Evolutionary conservation across 1,140 invertebrate genomes (phyloP).

Genomic region (Zophobas morio): DNA sequence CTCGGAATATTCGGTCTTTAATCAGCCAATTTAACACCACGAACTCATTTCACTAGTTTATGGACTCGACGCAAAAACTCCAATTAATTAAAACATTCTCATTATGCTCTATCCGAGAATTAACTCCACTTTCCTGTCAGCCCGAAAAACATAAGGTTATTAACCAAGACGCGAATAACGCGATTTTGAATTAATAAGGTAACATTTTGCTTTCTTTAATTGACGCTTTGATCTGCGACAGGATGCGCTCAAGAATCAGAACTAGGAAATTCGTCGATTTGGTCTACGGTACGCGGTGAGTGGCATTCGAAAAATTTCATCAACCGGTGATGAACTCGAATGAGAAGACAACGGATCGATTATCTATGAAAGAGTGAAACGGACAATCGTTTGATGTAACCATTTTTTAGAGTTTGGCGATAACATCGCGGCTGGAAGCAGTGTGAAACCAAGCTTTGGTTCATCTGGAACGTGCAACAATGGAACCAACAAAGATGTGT

Average conservation of each 20-base stretch:
- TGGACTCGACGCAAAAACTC: constrained; percentile 10
- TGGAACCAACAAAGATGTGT: constrained; percentile 17
- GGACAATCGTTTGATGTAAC: constrained; percentile 12
- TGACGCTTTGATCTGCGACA: constrained; percentile 18
- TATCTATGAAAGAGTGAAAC: constrained; percentile 6
- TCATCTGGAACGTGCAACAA: constrained; percentile 15
- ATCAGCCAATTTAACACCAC: constrained; percentile 22
- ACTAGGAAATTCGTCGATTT: constrained; percentile 1
- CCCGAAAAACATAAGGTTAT: constrained; percentile 13
- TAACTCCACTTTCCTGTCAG: not conserved
- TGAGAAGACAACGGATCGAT: constrained; percentile 29
- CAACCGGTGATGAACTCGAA: constrained; percentile 24
- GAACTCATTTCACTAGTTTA: constrained; percentile 27
- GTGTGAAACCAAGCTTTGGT: constrained; percentile 8
- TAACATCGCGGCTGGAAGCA: constrained; percentile 12
- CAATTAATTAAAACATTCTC: constrained; percentile 37
- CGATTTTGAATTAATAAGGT: constrained; percentile 24
- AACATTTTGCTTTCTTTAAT: constrained; percentile 37
- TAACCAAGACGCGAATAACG: constrained; percentile 17
- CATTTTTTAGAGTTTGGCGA: constrained; percentile 14
- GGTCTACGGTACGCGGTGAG: constrained; percentile 14
- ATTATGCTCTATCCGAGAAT: constrained; percentile 22
- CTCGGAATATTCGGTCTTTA: constrained; percentile 10
- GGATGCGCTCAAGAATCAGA: constrained; percentile 9
- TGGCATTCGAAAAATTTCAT: constrained; percentile 36